Evolutionary conservation across 2,888 invertebrate genomes (phyloP).

Genomic region (Mythimna albipuncta): DNA sequence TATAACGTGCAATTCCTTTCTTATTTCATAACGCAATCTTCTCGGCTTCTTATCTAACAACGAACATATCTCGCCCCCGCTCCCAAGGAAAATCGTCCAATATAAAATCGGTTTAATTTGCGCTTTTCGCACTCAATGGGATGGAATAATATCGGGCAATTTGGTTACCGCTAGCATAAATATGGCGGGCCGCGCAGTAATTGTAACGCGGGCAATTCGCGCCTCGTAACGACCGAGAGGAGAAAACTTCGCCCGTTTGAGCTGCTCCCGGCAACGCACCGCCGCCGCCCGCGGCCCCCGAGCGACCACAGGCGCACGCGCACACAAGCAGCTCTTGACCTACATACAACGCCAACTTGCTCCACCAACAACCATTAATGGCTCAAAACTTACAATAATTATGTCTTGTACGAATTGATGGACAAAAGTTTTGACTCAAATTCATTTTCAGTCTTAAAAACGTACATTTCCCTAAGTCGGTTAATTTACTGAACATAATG

Average conservation of each 20-base stretch:
- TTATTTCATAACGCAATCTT: slow-evolving; percentile 91
- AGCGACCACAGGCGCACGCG: slow-evolving; percentile 59
- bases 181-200: slow-evolving; percentile 89
- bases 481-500: slow-evolving; percentile 18
- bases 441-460: slow-evolving; percentile 14
- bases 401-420: slow-evolving; percentile 34
- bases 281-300: slow-evolving; percentile 51
- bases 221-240: slow-evolving; percentile 89
- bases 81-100: slow-evolving; percentile 89
- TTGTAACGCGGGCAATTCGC: slow-evolving; percentile 90
- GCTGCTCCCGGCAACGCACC: slow-evolving; percentile 70
- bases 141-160: slow-evolving; percentile 91
- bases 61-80: slow-evolving; percentile 89
- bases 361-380: slow-evolving; percentile 45
- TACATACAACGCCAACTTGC: slow-evolving; percentile 33
- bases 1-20: slow-evolving; percentile 87
- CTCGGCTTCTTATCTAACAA: slow-evolving; percentile 88
- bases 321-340: slow-evolving; percentile 45
- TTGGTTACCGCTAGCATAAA: slow-evolving; percentile 91
- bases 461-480: background rate
- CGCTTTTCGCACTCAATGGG: slow-evolving; percentile 91
- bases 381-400: slow-evolving; percentile 46
- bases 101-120: slow-evolving; percentile 91
- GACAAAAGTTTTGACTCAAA: slow-evolving; percentile 17
- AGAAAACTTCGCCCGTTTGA: slow-evolving; percentile 89